Conservation (phyloP, 1,140 invertebrate genomes). For the Heliconius eleuchia region DNA sequence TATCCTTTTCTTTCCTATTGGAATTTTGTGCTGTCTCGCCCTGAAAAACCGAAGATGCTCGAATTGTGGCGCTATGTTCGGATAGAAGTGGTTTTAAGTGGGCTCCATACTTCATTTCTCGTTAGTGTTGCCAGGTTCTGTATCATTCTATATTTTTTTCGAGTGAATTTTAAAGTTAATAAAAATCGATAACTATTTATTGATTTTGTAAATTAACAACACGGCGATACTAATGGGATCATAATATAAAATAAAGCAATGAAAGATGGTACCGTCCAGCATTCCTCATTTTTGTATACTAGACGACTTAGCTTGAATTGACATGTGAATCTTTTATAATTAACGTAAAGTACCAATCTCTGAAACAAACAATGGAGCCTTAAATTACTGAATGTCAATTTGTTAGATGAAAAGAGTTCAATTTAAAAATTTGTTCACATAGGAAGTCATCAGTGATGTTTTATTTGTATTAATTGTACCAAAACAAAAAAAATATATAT, state of each 20-base stretch:
- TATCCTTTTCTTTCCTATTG: slow-evolving; percentile 92
- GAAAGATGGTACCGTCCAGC: slow-evolving; percentile 17
- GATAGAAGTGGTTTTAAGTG: slow-evolving; percentile 58
- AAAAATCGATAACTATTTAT: neutral
- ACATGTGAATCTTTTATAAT: neutral
- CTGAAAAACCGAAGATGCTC: slow-evolving; percentile 90
- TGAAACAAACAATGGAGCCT: neutral
- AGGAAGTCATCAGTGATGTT: no score
- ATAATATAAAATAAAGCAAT: neutral
- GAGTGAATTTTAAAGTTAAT: neutral
- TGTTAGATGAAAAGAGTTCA: no score
- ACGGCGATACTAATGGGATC: neutral
- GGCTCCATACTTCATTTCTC: slow-evolving; percentile 25
- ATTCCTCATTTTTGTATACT: neutral
- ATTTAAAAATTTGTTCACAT: no score
- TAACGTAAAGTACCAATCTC: neutral
- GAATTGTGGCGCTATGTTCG: slow-evolving; percentile 92
- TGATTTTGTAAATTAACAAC: neutral
- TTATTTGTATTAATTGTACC: no score
- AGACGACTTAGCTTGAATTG: neutral
- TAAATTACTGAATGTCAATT: no score
- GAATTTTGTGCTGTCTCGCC: slow-evolving; percentile 90
- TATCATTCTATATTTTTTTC: neutral
- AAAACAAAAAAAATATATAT: no score
- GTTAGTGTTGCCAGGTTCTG: neutral